Percentiles rank a stretch among this genome's conserved stretches.
These are phyloP conservation scores for Leptobrachium leishanense DNA, from an alignment of 2,113 vertebrate genomes.

Conservation along the genomic window DNA sequence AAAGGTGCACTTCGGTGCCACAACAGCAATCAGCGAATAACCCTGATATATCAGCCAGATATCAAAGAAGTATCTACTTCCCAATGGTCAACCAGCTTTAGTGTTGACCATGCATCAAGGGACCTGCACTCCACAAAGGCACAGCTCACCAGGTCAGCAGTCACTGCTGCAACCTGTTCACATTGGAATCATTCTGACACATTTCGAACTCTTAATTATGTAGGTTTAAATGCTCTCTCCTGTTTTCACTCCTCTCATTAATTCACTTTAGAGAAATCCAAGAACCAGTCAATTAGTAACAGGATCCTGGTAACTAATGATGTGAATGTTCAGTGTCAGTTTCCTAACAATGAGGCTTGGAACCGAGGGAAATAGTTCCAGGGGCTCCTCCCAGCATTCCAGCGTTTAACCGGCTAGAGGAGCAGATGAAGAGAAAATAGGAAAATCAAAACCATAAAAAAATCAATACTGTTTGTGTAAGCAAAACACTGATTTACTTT, in stretches of 20 bases:
- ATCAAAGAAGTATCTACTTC: no score
- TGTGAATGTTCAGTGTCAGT: constrained; percentile 3
- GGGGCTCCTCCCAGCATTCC: not conserved
- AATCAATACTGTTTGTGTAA: constrained; percentile 9
- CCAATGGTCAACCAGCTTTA: no score
- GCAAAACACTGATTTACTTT: not conserved
- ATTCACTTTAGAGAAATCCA: constrained; percentile 9
- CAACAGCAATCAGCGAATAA: no score
- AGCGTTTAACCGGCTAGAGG: not conserved
- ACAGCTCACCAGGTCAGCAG: no score
- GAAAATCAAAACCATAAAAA: not conserved
- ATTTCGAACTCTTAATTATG: no score
- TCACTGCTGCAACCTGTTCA: no score
- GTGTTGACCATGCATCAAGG: no score
- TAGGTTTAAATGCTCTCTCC: not conserved
- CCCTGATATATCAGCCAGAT: no score
- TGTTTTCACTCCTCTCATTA: not conserved
- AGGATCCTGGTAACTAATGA: constrained; percentile 9
- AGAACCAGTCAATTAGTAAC: constrained; percentile 29
- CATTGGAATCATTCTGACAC: no score
- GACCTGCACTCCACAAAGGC: no score
- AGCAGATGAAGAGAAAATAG: not conserved
- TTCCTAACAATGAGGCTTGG: constrained; percentile 5
- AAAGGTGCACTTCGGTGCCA: no score
- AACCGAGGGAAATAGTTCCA: not conserved